phyloP scores from a whole-genome alignment of 2,113 vertebrate species.

The Trichechus manatus region DNA sequence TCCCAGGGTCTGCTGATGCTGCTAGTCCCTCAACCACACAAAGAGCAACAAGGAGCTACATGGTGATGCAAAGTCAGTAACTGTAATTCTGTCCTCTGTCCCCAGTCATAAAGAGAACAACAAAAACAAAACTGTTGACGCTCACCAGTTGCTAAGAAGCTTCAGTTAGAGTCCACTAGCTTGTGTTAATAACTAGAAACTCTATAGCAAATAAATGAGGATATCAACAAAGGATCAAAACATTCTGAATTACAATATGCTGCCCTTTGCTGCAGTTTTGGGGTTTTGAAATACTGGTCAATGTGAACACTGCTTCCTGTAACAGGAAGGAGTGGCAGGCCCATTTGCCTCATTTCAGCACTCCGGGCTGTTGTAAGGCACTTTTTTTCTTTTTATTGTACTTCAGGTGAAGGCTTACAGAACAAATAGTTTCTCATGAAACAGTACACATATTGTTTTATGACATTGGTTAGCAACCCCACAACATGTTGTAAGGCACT shows the following conservation, averaged over 20 bases:
- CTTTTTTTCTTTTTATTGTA: too few relatives aligned
- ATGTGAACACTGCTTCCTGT: not conserved
- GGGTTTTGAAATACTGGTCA: conserved; percentile 15
- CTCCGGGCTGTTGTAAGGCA: not conserved
- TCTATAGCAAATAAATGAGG: not conserved
- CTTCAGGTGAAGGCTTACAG: too few relatives aligned
- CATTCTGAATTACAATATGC: not conserved
- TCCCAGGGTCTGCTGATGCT: not conserved
- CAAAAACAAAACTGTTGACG: not conserved
- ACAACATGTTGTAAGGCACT: not conserved
- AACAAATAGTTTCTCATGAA: too few relatives aligned
- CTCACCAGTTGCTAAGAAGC: not conserved
- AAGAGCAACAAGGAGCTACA: not conserved
- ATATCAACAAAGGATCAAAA: not conserved
- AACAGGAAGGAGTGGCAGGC: not conserved
- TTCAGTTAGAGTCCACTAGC: not conserved
- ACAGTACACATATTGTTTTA: too few relatives aligned
- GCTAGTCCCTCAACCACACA: not conserved
- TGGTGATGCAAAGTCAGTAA: not conserved
- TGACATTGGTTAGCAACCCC: too few relatives aligned
- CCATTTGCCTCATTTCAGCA: not conserved
- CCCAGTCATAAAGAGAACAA: not conserved
- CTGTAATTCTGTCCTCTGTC: too few relatives aligned
- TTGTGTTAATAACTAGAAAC: not conserved
- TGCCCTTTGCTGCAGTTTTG: not conserved